Base-by-base conservation (phyloP, 2,888 invertebrate species). In the Diadegma fenestrale region DNA sequence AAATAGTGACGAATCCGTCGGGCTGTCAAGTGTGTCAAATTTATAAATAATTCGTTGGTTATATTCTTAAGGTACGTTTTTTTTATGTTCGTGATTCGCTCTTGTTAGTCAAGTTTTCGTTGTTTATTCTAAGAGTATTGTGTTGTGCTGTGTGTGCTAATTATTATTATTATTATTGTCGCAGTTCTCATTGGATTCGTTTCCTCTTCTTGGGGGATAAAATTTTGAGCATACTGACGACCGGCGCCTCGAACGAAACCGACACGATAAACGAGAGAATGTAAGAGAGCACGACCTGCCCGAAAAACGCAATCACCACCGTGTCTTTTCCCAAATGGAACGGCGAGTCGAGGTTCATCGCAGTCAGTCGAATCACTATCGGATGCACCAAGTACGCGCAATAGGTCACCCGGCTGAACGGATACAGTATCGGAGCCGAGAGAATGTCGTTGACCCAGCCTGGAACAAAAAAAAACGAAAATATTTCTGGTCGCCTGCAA, bases 361-460 rank as follows among this genome's bases (percentile, higher is more conserved):
- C 97, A 91, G 97, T 96, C 90, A 96, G 95, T 88, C 98, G 95
- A 90, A 98, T 96, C 85, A 97, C 96, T 78, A 98, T 96, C 0
- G 98, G 98, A 94, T 98, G 98, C 85, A 98, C 96, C 86, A 98
- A 95, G 94, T 98, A 98, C 0, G 97, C 97, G 93, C 98, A 98
- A 94, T 98, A 98, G 64, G 98, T 98, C 19, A 98, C 97, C 88
- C 98, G 95, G 77, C 97, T 98, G 94, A 98, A 97, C 81, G 98
- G 98, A 94, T 98, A 98, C 80, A 98, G 94, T 84, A 96, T 95
- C 10, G 97, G 96, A 41, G 97, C 96, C 1, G 97, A 96, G 17
- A 98, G 95, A 90, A 98, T 94, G 48, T 95, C 95, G 73, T 96
- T 96, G 61, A 97, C 95, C 93, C 96, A 94, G 79, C 95, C 95